These are phyloP conservation scores for Ailurus styani DNA, from an alignment of 2,113 vertebrate species.

Conservation along the genomic window DNA sequence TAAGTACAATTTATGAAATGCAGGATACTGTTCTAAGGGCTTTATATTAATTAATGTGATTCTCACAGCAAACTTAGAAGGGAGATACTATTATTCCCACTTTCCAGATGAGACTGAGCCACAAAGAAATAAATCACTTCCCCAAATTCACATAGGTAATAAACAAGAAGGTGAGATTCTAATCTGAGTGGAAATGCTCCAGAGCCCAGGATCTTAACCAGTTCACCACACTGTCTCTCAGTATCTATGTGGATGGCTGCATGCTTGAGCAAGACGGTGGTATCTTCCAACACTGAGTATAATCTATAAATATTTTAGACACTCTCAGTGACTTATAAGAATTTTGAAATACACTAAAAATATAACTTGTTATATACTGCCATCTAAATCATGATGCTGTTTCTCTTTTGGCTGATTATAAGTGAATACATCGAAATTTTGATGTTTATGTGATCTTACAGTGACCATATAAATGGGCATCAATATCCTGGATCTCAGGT, in stretches of 20 bases:
- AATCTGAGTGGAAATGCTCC: background rate
- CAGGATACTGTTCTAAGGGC: background rate
- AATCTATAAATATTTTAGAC: background rate
- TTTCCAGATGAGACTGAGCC: background rate
- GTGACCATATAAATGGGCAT: background rate
- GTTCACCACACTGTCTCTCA: background rate
- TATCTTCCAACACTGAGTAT: background rate
- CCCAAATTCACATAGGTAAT: background rate
- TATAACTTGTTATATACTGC: background rate
- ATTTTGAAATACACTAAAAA: background rate
- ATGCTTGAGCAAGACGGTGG: background rate
- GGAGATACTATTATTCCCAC: background rate
- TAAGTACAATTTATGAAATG: background rate
- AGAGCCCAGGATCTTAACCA: too few relatives aligned
- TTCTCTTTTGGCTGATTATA: background rate
- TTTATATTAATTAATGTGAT: background rate
- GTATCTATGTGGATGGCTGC: background rate
- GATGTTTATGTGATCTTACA: background rate
- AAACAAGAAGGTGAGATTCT: background rate
- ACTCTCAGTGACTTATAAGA: background rate
- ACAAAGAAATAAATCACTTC: background rate
- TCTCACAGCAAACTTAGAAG: background rate
- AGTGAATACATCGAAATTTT: background rate
- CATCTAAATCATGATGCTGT: background rate
- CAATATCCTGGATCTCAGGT: background rate